Evolutionary conservation across 2,113 vertebrate genomes (phyloP), one percentile per base, ranked within the genome.

Genomic region (Tachuris rubrigastra): DNA sequence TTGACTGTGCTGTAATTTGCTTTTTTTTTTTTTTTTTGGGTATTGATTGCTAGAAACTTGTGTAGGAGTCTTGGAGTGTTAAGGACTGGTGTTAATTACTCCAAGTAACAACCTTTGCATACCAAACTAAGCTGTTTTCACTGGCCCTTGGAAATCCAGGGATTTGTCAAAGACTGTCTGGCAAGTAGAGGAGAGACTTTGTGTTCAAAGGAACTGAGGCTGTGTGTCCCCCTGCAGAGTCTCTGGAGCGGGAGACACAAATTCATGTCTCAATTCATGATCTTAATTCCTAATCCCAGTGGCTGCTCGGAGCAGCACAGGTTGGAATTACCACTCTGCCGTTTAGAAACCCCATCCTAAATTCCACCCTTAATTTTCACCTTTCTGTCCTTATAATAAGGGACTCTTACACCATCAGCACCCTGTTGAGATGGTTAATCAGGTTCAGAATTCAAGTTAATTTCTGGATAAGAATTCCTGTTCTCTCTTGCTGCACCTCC

Each of bases 321-420:
- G 9, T 0, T 52, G 73, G 19, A 73, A 37, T 63, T 59, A 9
- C 5, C n/a, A 33, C 53, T 13, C 27, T 65, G 31, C 12, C 7
- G 8, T 18, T 42, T 31, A 17, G 18, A 62, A 76, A 76, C 5
- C 18, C 33, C 47, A 44, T 72, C 47, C 1, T 5, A 53, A 60
- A 15, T 31, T 50, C 46, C 33, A 69, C 7, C 3, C 31, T 52
- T 22, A 35, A 5, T 62, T 50, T 69, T 42, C 22, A 10, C 7
- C 8, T 47, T 77, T 59, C 3, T 87, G 0, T 39, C 24, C 28
- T 65, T 52, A 24, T 22, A 50, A 46, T 37, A 12, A 10, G 35
- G 21, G 8, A 4, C 3, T 69, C 5, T 18, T 16, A 31, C 1
- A 5, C 17, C 27, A 22, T 11, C 10, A 79, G 12, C 7, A 4